Base-by-base conservation (phyloP, 2,113 vertebrate genomes). In the Tapirus terrestris region DNA sequence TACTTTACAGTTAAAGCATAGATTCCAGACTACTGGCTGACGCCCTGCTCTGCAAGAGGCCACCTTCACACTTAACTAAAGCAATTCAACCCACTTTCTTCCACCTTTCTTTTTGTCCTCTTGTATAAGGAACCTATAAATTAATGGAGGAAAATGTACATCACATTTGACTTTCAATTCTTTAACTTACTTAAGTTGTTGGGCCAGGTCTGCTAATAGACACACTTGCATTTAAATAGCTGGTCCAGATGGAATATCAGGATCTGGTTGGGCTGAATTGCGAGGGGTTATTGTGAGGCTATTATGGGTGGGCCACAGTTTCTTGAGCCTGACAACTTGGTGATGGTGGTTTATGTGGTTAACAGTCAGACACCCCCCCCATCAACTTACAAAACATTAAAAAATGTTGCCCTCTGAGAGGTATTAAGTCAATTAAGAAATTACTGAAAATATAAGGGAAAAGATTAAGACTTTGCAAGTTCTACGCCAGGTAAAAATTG, bases 1-100 rank as follows among this genome's bases (percentile, higher is more conserved):
- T 94, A 82, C 60, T 67, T 96, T 94, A 36, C 4, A 14, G 60
- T 72, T n/a, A 89, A 89, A 85, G 56, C 61, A n/a, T 27, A 82
- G 89, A 75, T 75, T 93, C 51, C 83, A 86, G 94, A 97, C 95
- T 84, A 39, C 72, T 61, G 89, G 68, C 77, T 61, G 65, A 85
- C 60, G 21, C 77, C 39, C 75, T 77, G 83, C 29, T 81, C 65
- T 6, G 25, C 16, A 48, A 63, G 82, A 96, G 86, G 72, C 92
- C 86, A 82, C 90, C 73, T 91, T 80, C 53, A 77, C 33, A 77
- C 31, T 89, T 83, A 29, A 29, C 51, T 93, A 65, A 89, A 31
- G 29, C 31, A 56, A 36, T 48, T 84, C 43, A 73, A 61, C 77
- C 58, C 31, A 17, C 11, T 29, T 25, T 1, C 58, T 94, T 72